Evolutionary conservation across 2,888 invertebrate genomes (phyloP), one percentile per base, ranked within the genome.

Genomic region (Horisme vitalbata): DNA sequence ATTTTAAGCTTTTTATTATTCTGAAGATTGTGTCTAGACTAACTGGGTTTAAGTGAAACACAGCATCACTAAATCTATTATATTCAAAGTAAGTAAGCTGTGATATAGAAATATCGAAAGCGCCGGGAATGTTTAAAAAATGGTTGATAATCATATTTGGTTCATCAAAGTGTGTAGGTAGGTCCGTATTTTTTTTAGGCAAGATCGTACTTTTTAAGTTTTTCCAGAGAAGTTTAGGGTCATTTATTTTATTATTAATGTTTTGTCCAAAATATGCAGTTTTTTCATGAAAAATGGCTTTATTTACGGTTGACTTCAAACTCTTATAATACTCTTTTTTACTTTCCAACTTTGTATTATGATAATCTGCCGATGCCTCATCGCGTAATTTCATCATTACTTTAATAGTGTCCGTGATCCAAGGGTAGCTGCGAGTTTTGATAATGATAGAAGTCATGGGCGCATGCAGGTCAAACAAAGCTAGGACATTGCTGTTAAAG

Each of bases 371-470:
- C 9, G n/a, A 9, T 2, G 45, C 45, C n/a, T 12, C 21, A 15
- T 45, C 45, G 2, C 45, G 38, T 14, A 45, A 7, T 5, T 14
- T 18, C 38, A 45, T 45, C 33, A 36, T 36, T n/a, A 24, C 5
- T 7, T 31, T 39, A n/a, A 23, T 4, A 2, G 39, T 39, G 6
- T 27, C 27, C 0, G 34, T 39, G 1, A 45, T 38, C 45, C 45
- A 45, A 2, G 45, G 39, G 14, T 34, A 13, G 2, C 39, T 21
- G 15, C 8, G 12, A 0, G n/a, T 9, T 20, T 30, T 45, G 1
- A 39, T 31, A n/a, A 35, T 10, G 1, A 24, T n/a, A n/a, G 34
- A 9, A 0, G 2, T 45, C 1, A 34, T 4, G 18, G 45, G 39
- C 2, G 45, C 39, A 13, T 45, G 39, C 3, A 18, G 9, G 10